Evolutionary conservation across 2,113 vertebrate species (phyloP).

Genomic region (Salvelinus sp.): DNA sequence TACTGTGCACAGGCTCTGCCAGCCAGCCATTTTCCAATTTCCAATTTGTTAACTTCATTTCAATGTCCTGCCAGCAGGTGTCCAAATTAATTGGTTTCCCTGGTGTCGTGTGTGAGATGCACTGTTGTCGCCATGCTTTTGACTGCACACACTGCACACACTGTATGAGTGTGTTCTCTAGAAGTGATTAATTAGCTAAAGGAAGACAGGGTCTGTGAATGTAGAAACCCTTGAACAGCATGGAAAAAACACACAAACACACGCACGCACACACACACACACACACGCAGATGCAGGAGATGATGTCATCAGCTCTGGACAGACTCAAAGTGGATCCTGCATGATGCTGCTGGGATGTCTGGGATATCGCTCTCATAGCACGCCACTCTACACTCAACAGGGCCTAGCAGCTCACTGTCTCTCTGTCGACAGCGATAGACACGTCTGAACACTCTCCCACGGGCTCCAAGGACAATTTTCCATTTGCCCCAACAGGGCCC

Average conservation of each 20-base stretch:
- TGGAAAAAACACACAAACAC: background rate
- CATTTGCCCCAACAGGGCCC: constrained; percentile 22
- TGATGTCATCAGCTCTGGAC: background rate
- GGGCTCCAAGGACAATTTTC: constrained; percentile 40
- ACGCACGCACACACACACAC: background rate
- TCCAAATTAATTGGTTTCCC: background rate
- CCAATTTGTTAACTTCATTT: background rate
- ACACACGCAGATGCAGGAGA: background rate
- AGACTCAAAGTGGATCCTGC: constrained; percentile 33
- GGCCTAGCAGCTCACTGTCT: background rate
- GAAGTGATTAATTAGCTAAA: background rate
- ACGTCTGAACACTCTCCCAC: background rate
- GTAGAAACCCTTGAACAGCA: background rate
- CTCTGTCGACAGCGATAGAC: constrained; percentile 18
- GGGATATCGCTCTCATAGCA: background rate
- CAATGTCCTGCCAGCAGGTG: constrained; percentile 6
- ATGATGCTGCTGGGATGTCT: constrained; percentile 13
- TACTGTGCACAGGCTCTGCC: background rate
- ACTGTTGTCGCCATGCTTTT: background rate
- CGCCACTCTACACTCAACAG: background rate
- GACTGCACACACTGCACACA: background rate
- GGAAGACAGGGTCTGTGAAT: background rate
- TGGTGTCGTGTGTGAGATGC: background rate
- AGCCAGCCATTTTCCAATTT: background rate
- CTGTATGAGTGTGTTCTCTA: background rate